A percentile compares a stretch with the other conserved stretches of the same genome.
Conservation (phyloP, 2,888 invertebrate species). For the Aplocera efformata region DNA sequence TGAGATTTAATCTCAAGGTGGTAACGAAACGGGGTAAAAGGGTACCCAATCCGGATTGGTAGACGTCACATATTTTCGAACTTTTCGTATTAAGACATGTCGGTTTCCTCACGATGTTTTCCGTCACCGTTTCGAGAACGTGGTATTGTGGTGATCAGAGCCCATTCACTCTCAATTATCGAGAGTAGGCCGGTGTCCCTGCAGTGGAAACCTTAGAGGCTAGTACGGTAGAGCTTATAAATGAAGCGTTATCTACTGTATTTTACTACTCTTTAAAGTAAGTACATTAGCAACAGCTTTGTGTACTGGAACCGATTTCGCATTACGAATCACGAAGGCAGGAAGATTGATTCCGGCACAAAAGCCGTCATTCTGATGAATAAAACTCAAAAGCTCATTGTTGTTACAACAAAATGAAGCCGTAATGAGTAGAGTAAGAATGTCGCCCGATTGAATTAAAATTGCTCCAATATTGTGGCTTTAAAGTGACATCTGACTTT, state of each 20-base stretch:
- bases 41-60: no score
- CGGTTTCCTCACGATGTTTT: no score
- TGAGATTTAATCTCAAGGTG: no score
- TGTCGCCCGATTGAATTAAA: slow-evolving; percentile 73
- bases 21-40: no score
- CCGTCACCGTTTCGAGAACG: no score
- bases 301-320: slow-evolving; percentile 70
- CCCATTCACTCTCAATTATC: no score
- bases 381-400: slow-evolving; percentile 60
- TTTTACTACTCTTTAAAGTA: slow-evolving; percentile 36
- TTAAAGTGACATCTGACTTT: slow-evolving; percentile 73
- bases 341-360: slow-evolving; percentile 73
- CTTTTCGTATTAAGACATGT: no score
- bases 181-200: no score
- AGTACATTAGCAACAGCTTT: slow-evolving; percentile 65
- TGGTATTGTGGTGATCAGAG: no score
- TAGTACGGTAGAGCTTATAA: neutral
- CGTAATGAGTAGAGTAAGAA: slow-evolving; percentile 70
- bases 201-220: no score
- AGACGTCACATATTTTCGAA: no score
- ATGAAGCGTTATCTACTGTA: neutral
- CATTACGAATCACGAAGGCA: slow-evolving; percentile 65
- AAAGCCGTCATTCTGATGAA: slow-evolving; percentile 66
- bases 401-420: slow-evolving; percentile 77
- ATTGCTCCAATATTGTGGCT: slow-evolving; percentile 67